Evolutionary conservation across 2,113 vertebrate genomes (phyloP), one percentile per base, ranked within the genome.

Genomic region (Machaerirhynchus nigripectus): DNA sequence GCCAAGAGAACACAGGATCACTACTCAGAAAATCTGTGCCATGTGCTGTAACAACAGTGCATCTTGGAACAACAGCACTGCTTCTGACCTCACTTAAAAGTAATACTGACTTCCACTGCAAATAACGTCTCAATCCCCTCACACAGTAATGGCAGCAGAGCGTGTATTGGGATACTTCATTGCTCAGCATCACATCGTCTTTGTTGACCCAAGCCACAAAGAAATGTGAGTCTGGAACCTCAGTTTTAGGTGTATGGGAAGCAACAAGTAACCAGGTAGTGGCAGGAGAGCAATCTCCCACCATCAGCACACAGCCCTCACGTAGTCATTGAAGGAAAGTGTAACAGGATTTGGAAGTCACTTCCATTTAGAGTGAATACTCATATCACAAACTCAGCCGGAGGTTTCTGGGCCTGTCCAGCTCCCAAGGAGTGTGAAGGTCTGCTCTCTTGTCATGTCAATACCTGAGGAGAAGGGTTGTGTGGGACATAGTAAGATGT

Each of bases 291-390:
- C 52, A 33, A 46, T n/a, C 33, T 74, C 44, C 28, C 37, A 44
- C 59, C 37, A 20, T 37, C 37, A 65, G 23, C 59, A 63, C 76
- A n/a, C 20, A 71, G 65, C 10, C 49, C 13, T 65, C 22, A 37
- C 0, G 14, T 6, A 69, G 37, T 4, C 5, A 3, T 19, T 14
- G 56, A n/a, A 50, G 80, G 37, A 24, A 87, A 46, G 26, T 0
- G 1, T 24, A 52, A 56, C 20, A 50, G 35, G 27, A 84, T 4
- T 7, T n/a, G 21, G 37, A 82, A 86, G 18, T 18, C 60, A 14
- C n/a, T 67, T 87, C 33, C 35, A 44, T 27, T 33, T 23, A 46
- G 49, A 89, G 30, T 16, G 26, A 87, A 39, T 37, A 31, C 3
- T 63, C 39, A 12, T 30, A 39, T 18, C 35, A 84, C 77, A 81